Base-by-base conservation (phyloP, 2,797 vertebrate species). In the Darevskia mixta region DNA sequence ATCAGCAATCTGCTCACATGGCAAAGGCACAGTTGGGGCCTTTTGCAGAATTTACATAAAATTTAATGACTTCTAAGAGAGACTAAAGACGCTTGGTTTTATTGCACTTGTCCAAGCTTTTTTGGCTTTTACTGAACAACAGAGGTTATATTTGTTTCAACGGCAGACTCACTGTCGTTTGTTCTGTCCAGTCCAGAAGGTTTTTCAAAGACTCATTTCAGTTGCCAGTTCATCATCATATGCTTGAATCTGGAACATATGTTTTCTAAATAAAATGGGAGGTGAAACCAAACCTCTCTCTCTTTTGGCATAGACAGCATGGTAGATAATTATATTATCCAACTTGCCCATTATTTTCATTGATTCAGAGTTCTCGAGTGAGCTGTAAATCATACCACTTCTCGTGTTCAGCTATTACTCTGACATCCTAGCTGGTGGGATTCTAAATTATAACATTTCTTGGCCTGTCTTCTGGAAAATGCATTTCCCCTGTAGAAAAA, bases 381-480 rank as follows among this genome's bases (percentile, higher is more conserved):
- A 94, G 82, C 85, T 88, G 83, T 10, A 4, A 94, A 95, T 93
- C 92, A 87, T 66, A 89, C 86, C 94, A 92, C 79, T 45, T 92
- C 91, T 92, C 79, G 80, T 45, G 58, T 90, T 91, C 77, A 72
- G 76, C 90, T 92, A 79, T 94, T 93, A 93, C 67, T 80, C 90
- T 66, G 86, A 79, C 55, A 55, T 86, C 82, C 43, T 71, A 64
- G 85, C 25, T 81, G 94, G 77, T 75, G 32, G 73, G 80, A 27
- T 91, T 91, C 88, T 78, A 71, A 83, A 8, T 10, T 29, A 80
- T 71, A 87, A 71, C 38, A 13, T 49, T 78, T 91, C 85, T 58
- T 87, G 43, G 4, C 32, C 90, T 49, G 29, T 91, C 83, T 75
- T 90, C 72, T 45, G 72, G 92, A 82, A 77, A 83, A 71, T 25